These are phyloP conservation scores for Microctenopoma stevenorrisi DNA, from an alignment of 2,797 vertebrate species.

Conservation along the genomic window DNA sequence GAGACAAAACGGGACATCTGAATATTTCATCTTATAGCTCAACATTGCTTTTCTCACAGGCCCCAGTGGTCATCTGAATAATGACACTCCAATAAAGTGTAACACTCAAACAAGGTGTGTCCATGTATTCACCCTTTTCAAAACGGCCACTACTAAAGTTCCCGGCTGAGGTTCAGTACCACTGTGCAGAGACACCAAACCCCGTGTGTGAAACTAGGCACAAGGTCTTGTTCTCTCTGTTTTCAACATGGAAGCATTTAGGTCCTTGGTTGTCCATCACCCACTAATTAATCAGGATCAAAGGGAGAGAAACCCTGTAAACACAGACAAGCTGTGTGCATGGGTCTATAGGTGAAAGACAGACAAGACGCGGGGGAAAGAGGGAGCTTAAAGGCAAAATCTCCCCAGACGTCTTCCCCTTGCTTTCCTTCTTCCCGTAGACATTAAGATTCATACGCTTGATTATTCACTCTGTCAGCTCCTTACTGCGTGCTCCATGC, in stretches of 20 bases:
- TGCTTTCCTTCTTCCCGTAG: conserved; percentile 50
- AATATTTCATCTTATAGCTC: too few relatives aligned
- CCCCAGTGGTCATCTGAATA: not conserved
- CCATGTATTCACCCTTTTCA: not conserved
- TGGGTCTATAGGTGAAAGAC: conserved; percentile 34
- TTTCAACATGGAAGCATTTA: conserved; percentile 26
- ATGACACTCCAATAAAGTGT: not conserved
- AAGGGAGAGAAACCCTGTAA: conserved; percentile 71
- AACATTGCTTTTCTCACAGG: not conserved
- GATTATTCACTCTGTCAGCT: conserved; percentile 53
- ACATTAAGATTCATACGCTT: conserved; percentile 71
- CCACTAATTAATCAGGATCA: conserved; percentile 66
- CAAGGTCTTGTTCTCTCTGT: conserved; percentile 29
- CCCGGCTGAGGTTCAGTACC: conserved; percentile 2
- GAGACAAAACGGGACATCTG: too few relatives aligned
- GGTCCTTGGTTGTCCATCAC: conserved; percentile 36
- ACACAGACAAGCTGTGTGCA: conserved; percentile 48
- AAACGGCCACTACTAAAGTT: not conserved
- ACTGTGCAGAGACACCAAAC: conserved; percentile 12
- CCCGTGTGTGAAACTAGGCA: conserved; percentile 25
- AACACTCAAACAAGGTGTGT: not conserved
- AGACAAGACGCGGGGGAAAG: conserved; percentile 36
- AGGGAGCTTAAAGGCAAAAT: conserved; percentile 55
- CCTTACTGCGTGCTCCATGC: conserved; percentile 32
- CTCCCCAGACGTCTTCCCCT: conserved; percentile 49